A percentile compares a stretch with the other conserved stretches of the same genome.
These are phyloP conservation scores for Myxocyprinus asiaticus DNA, from an alignment of 2,113 vertebrate species.

Conservation along the genomic window DNA sequence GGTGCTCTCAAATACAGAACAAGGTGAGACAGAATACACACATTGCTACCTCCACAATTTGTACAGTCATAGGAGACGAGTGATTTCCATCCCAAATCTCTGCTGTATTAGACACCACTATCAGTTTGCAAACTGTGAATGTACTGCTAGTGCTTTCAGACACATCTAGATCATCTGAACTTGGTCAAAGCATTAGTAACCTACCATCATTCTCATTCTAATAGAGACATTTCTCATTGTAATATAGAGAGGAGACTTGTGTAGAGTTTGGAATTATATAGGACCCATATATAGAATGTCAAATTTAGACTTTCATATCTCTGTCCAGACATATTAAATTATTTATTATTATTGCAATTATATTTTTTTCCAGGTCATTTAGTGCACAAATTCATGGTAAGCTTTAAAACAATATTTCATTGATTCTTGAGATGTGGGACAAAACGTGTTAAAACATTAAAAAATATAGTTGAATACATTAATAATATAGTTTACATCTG, in stretches of 20 bases:
- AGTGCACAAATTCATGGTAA: background rate
- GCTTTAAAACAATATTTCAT: too few relatives aligned
- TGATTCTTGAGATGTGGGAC: conserved; percentile 15
- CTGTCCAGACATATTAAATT: conserved; percentile 8
- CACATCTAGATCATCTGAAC: conserved; percentile 12
- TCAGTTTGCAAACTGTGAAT: conserved; percentile 70
- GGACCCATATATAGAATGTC: background rate
- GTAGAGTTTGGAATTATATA: conserved; percentile 20
- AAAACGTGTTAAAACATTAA: background rate
- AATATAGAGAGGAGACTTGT: conserved; percentile 5
- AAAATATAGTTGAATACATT: too few relatives aligned
- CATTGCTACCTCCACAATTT: conserved; percentile 94
- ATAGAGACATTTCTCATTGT: background rate
- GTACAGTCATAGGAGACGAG: conserved; percentile 76
- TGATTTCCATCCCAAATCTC: conserved; percentile 46
- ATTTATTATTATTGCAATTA: background rate
- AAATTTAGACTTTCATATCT: conserved; percentile 8
- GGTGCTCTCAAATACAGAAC: conserved; percentile 50
- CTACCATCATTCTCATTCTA: background rate
- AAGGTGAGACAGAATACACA: conserved; percentile 62
- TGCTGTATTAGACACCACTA: conserved; percentile 48
- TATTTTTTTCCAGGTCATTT: background rate
- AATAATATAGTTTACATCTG: too few relatives aligned
- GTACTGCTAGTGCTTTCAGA: conserved; percentile 53
- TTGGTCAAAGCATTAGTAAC: conserved; percentile 24